Evolutionary conservation across 2,797 vertebrate species (phyloP).

Genomic region (Amphiprion clarkii): DNA sequence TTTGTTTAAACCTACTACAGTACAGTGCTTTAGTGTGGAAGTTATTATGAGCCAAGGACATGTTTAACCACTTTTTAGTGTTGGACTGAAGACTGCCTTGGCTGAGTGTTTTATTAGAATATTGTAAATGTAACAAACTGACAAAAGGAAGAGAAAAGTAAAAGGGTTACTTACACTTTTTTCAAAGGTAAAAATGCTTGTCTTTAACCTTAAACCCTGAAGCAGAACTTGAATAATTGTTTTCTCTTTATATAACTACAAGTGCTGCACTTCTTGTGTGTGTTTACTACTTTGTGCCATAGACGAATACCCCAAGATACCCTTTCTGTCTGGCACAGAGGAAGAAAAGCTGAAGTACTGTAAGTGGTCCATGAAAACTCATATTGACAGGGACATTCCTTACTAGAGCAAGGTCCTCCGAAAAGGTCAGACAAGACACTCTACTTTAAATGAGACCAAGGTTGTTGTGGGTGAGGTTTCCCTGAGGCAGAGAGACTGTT

Average conservation of each 20-base stretch:
- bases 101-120: background rate
- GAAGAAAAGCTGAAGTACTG: constrained; percentile 53
- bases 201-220: background rate
- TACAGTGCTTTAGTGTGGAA: background rate
- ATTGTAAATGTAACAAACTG: background rate
- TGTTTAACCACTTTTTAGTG: background rate
- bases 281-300: constrained; percentile 20
- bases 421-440: constrained; percentile 74
- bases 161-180: background rate
- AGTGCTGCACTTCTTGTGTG: background rate
- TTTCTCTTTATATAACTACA: too few species aligned
- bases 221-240: background rate
- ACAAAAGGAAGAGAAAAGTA: background rate
- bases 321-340: constrained; percentile 21
- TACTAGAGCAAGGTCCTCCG: constrained; percentile 57
- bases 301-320: background rate
- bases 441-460: constrained; percentile 60
- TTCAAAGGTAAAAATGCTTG: background rate
- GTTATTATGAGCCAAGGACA: background rate
- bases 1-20: background rate
- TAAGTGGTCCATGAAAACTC: constrained; percentile 75
- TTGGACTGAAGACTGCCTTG: background rate
- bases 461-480: constrained; percentile 34
- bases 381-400: constrained; percentile 77
- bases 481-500: constrained; percentile 42